Base-by-base conservation (phyloP, 1,140 invertebrate genomes). In the Drosophila littoralis region DNA sequence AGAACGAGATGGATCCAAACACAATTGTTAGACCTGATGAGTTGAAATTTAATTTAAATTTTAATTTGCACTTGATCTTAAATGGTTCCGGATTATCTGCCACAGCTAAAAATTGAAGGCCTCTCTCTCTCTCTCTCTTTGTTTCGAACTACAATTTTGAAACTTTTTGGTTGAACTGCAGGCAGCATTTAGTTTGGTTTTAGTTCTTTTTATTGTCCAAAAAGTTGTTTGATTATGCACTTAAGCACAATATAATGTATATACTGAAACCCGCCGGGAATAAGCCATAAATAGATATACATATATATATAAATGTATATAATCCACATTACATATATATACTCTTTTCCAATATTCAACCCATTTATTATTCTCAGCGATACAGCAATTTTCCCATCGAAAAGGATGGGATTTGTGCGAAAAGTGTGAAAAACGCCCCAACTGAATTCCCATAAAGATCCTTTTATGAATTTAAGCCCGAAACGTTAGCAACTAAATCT, bases 1-100 rank as follows among this genome's bases (percentile, higher is more conserved):
- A 33, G 17, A 72, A 51, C 12, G 7, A 9, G 43, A 6, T 28
- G 17, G 45, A 52, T 12, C 10, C 22, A 63, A 64, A n/a, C 5
- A 9, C 43, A 15, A 42, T 60, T 5, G 43, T 55, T 13, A 43
- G 8, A 43, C 9, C 17, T 65, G 35, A 64, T 65, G 61, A 48
- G 42, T 42, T 71, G 52, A 51, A 58, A 48, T 66, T 65, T 72
- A 50, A 66, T 40, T 32, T 42, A 13, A 43, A 66, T 48, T 50
- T 57, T 28, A 38, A 35, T 57, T 71, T 55, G 9, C 51, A 52
- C 38, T 54, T 22, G n/a, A 64, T 40, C n/a, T 43, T 32, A 33
- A 28, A 17, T 50, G 8, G 7, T 38, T 50, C 15, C 28, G 15
- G 12, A 7, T 22, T 38, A 35, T 28, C 17, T 22, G 58, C n/a